Evolutionary conservation across 2,113 vertebrate genomes (phyloP).

Genomic region (Neolamprologus toae): DNA sequence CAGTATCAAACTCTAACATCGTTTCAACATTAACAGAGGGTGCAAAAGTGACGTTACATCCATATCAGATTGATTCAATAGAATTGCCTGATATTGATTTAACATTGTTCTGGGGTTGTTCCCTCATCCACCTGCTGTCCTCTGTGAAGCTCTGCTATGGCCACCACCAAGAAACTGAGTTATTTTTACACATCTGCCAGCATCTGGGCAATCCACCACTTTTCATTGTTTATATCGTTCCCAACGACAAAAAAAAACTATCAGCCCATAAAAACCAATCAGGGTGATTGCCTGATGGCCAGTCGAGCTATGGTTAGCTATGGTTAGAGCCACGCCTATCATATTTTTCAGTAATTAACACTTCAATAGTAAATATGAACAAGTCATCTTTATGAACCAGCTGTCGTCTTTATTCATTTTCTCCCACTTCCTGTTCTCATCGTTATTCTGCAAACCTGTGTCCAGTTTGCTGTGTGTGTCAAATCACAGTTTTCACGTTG

Average conservation of each 20-base stretch:
- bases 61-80: accelerated
- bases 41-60: accelerated
- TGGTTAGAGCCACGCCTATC: not conserved
- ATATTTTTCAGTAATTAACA: not conserved
- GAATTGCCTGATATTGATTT: not conserved
- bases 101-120: not conserved
- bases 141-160: not conserved
- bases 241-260: not conserved
- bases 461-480: not conserved
- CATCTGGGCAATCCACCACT: not conserved
- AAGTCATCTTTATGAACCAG: not conserved
- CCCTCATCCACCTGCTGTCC: not conserved
- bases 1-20: not conserved
- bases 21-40: not conserved
- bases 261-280: not conserved
- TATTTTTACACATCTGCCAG: not conserved
- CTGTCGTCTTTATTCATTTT: not conserved
- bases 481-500: not conserved
- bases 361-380: not conserved
- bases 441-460: not conserved
- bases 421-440: not conserved
- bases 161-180: not conserved
- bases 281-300: not conserved
- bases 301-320: not conserved
- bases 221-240: not conserved